A percentile compares a stretch with the other conserved stretches of the same genome.
Conservation (phyloP, 2,888 invertebrate species). For the Polymixis lichenea region DNA sequence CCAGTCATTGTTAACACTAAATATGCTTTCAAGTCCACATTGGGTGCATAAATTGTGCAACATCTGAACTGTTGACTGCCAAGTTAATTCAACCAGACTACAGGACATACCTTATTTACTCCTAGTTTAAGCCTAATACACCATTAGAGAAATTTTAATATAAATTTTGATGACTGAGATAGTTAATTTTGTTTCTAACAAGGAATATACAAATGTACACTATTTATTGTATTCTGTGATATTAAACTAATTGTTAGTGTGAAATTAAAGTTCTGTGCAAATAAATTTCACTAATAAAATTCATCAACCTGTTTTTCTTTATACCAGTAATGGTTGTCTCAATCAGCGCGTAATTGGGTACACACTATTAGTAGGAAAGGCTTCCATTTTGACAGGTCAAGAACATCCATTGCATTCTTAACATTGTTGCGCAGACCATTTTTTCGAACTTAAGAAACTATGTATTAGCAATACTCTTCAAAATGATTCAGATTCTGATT, state of each 20-base stretch:
- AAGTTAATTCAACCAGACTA: slow-evolving; percentile 12
- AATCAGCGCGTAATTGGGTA: not conserved
- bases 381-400: too few relatives aligned
- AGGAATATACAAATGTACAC: slow-evolving; percentile 55
- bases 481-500: too few relatives aligned
- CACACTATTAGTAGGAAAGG: too few relatives aligned
- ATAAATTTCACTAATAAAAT: slow-evolving; percentile 59
- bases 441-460: too few relatives aligned
- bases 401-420: too few relatives aligned
- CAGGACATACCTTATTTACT: not conserved
- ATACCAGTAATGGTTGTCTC: not conserved
- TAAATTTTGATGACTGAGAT: slow-evolving; percentile 68
- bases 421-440: too few relatives aligned
- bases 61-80: slow-evolving; percentile 1
- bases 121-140: slow-evolving; percentile 32
- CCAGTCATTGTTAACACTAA: slow-evolving; percentile 16
- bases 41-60: slow-evolving; percentile 7
- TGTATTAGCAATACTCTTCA: too few relatives aligned
- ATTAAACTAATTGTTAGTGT: slow-evolving; percentile 70
- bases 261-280: slow-evolving; percentile 61
- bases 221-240: slow-evolving; percentile 74
- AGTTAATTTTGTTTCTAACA: slow-evolving; percentile 60
- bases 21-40: slow-evolving; percentile 9
- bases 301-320: slow-evolving; percentile 13
- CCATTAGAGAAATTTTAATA: slow-evolving; percentile 30